phyloP scores from a whole-genome alignment of 2,888 invertebrate genomes.

The Micoletzkya japonica region DNA sequence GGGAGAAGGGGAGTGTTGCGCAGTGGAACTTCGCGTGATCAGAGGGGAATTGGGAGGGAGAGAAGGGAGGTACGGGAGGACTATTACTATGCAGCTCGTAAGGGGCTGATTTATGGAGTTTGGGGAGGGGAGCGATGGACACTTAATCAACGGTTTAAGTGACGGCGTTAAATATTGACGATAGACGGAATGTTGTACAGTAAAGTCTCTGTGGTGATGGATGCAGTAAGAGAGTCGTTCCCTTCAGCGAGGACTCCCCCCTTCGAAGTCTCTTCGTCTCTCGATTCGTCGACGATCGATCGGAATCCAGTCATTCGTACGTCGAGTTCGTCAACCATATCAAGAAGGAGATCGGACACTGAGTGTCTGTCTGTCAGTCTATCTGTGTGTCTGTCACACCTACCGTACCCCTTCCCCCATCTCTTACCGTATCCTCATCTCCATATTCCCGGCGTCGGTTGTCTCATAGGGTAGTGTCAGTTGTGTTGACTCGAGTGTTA shows the following conservation, averaged over 20 bases:
- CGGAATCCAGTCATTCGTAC: constrained; percentile 90
- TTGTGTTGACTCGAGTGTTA: constrained; percentile 7
- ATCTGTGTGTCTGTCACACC: neutral
- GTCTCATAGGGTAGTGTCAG: constrained; percentile 4
- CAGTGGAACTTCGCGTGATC: no score
- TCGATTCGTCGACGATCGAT: constrained; percentile 87
- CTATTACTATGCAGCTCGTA: neutral
- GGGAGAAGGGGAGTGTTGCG: neutral
- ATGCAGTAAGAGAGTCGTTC: neutral
- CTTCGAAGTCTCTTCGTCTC: constrained; percentile 81
- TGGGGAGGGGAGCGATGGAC: neutral
- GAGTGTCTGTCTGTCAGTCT: constrained; percentile 2
- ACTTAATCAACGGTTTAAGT: neutral
- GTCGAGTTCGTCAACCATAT: constrained; percentile 94
- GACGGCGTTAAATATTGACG: neutral
- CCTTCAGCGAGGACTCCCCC: constrained; percentile 85
- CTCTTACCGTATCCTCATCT: neutral
- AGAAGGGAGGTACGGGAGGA: neutral
- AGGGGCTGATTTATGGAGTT: neutral
- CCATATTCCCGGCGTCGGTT: constrained; percentile 3
- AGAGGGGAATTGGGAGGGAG: neutral
- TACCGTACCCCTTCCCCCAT: neutral
- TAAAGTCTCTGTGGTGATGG: neutral
- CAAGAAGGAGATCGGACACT: constrained; percentile 50
- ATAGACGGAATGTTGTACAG: constrained; percentile 3